A percentile compares a stretch with the other conserved stretches of the same genome.
Conservation (phyloP, 2,888 invertebrate species). For the Lycocerus yunnanus region DNA sequence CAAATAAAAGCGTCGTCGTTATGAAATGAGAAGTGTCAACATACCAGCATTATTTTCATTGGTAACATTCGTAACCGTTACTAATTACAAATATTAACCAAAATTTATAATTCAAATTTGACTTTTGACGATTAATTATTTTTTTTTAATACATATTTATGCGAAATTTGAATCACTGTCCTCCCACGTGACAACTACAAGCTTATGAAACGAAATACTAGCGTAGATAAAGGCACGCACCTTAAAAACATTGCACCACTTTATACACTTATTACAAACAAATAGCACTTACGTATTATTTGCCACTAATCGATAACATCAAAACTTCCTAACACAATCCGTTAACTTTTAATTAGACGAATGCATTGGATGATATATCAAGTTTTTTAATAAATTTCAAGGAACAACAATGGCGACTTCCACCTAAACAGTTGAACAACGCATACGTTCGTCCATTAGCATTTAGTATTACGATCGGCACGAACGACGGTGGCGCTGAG, state of each 20-base stretch:
- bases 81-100: conserved; percentile 9
- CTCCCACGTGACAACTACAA: conserved; percentile 41
- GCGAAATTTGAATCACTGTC: conserved; percentile 26
- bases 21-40: conserved; percentile 23
- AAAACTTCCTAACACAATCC: conserved; percentile 13
- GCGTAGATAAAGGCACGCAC: conserved; percentile 49
- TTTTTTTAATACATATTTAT: conserved; percentile 11
- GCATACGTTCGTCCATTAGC: conserved; percentile 46
- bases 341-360: conserved; percentile 5
- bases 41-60: conserved; percentile 23
- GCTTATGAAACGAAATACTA: conserved; percentile 50
- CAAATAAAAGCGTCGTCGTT: conserved; percentile 21
- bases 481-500: conserved; percentile 47
- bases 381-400: conserved; percentile 45
- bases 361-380: conserved; percentile 12
- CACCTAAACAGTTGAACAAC: conserved; percentile 53
- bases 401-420: conserved; percentile 56
- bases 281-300: conserved; percentile 35
- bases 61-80: conserved; percentile 19
- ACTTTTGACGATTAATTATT: conserved; percentile 14
- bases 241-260: conserved; percentile 56
- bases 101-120: conserved; percentile 9
- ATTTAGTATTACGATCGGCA: conserved; percentile 33
- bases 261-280: conserved; percentile 45
- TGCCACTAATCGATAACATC: conserved; percentile 17